Conservation (phyloP, 2,797 vertebrate genomes). For the Pogonophryne albipinna region DNA sequence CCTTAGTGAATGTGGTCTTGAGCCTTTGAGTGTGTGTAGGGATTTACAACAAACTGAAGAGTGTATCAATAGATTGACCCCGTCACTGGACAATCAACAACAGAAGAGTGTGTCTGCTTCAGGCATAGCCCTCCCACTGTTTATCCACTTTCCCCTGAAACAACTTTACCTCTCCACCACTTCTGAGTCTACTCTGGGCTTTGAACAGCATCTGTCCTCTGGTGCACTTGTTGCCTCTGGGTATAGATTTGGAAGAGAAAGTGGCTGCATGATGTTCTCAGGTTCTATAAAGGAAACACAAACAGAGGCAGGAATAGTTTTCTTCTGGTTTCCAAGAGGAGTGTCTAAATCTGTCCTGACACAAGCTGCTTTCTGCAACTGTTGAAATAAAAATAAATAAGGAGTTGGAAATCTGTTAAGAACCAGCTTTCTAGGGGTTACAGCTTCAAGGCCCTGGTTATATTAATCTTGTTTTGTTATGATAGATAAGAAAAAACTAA, state of each 20-base stretch:
- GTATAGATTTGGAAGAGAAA: constrained; percentile 43
- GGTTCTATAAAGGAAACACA: constrained; percentile 30
- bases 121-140: constrained; percentile 45
- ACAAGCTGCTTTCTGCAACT: constrained; percentile 2
- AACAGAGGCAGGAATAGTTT: constrained; percentile 5
- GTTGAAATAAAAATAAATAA: background rate
- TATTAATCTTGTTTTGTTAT: background rate
- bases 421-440: background rate
- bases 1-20: constrained; percentile 20
- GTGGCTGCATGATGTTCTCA: constrained; percentile 36
- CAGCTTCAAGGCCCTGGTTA: background rate
- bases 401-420: background rate
- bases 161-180: background rate
- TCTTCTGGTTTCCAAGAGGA: constrained; percentile 12
- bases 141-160: constrained; percentile 42
- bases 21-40: constrained; percentile 14
- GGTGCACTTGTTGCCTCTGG: constrained; percentile 58
- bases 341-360: constrained; percentile 22
- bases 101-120: constrained; percentile 43
- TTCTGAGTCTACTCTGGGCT: constrained; percentile 25
- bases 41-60: constrained; percentile 28
- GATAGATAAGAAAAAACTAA: background rate
- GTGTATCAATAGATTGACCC: constrained; percentile 48
- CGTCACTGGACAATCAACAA: constrained; percentile 49
- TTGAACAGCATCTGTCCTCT: constrained; percentile 35